Evolutionary conservation across 2,797 vertebrate genomes (phyloP), one percentile per base, ranked within the genome.

Genomic region (Ibycter americanus): DNA sequence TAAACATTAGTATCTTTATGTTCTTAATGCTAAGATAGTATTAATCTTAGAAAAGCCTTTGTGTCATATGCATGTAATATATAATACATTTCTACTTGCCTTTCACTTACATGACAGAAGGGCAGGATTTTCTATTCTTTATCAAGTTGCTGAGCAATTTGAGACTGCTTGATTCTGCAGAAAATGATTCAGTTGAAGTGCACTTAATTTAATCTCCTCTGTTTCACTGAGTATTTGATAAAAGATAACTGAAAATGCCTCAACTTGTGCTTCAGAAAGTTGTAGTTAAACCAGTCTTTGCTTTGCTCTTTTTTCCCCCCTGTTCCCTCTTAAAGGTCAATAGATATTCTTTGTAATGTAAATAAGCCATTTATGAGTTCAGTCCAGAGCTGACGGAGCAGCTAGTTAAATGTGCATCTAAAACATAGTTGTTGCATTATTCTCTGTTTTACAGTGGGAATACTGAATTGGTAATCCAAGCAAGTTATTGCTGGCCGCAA

Each of bases 171-270:
- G 62, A 61, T 96, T 74, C 83, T 87, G 36, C 52, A 80, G 90
- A 90, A 95, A 83, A 86, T 70, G 3, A 79, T 83, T 92, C 78
- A 55, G 46, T 90, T 95, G 85, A 96, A 96, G 93, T 90, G 78
- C 90, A 86, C 88, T 97, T 96, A 90, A 96, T 94, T 95, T 95
- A 90, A 96, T 95, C 56, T 95, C 81, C 56, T 89, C 56, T 90
- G 32, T 90, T 97, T 96, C 88, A 42, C 46, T 87, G 92, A 92
- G 49, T 63, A 63, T 94, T 96, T 97, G 89, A 95, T 96, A 72
- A 89, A 94, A 96, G 93, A 80, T 89, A 67, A 90, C 85, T 89
- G 89, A 89, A 92, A 93, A 93, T 79, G 38, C 90, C 55, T 93
- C 79, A 65, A 44, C 66, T 95, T 87, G 65, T 79, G 65, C 76